Evolutionary conservation across 2,797 vertebrate species (phyloP), one percentile per base, ranked within the genome.

Genomic region (Liasis olivaceus): DNA sequence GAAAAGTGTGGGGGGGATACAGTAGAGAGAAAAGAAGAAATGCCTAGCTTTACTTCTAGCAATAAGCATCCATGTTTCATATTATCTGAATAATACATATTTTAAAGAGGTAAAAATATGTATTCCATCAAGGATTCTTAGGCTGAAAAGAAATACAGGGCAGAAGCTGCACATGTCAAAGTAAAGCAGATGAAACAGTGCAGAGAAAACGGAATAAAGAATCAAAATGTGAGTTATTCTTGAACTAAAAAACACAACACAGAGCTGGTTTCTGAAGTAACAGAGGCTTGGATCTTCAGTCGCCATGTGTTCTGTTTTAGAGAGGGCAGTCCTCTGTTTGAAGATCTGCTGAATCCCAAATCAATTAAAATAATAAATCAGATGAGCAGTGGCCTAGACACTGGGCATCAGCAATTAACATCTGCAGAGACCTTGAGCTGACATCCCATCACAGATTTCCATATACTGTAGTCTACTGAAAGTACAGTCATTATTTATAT

Each of bases 1-100:
- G 89, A 93, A 93, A 91, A 90, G 51, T 24, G 31, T 77, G 56
- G 90, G 47, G 91, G 91, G 94, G 93, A 56, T 47, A 85, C n/a
- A 91, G 89, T 15, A 36, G 69, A 26, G 9, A 1, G 92, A 66
- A 84, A 85, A 93, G 72, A 62, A 93, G 64, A 62, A 28, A 47
- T 31, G 54, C 62, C 51, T 69, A 36, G 14, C 89, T 20, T 72
- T 47, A 8, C 7, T 72, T 1, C 5, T 86, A 36, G 31, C 51
- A 31, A 63, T 9, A n/a, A n/a, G 42, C 5, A 24, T 14, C 17
- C 86, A 12, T 9, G n/a, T 84, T 91, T 84, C n/a, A 20, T 31
- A 69, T 58, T 88, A n/a, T 17, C 56, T 77, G 54, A 90, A 54
- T 31, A 54, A 31, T 26, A 58, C 11, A 7, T 47, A 31, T 86